Percentiles rank a stretch among this genome's conserved stretches.
These are phyloP conservation scores for Sebastes umbrosus DNA, from an alignment of 2,797 vertebrate species.

Conservation along the genomic window DNA sequence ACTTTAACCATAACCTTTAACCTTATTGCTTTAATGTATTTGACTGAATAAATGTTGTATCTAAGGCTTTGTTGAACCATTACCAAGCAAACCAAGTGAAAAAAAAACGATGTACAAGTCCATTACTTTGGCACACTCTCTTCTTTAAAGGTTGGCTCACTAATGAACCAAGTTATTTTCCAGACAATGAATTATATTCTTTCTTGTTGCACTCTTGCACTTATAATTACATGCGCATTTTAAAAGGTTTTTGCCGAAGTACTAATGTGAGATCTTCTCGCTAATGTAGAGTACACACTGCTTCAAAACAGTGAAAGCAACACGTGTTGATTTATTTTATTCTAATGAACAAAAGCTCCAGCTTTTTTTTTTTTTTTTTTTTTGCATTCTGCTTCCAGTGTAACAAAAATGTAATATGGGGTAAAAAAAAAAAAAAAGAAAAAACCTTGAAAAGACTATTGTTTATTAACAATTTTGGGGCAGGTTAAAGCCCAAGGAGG, in stretches of 20 bases:
- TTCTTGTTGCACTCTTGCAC: neutral
- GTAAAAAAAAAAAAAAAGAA: neutral
- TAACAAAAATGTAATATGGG: neutral
- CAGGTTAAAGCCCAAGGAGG: neutral
- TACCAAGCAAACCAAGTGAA: neutral
- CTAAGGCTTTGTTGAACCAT: conserved; percentile 14
- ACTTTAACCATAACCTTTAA: conserved; percentile 6
- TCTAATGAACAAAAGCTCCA: neutral
- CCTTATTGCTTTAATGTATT: conserved; percentile 20
- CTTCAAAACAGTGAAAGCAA: neutral
- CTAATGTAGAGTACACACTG: neutral
- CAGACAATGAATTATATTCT: neutral
- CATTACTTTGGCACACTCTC: neutral
- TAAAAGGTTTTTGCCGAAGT: neutral
- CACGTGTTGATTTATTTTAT: neutral
- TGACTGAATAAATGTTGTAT: conserved; percentile 13
- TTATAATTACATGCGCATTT: conserved; percentile 14
- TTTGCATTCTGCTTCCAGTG: neutral
- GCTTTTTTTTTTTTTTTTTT: neutral
- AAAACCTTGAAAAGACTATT: neutral
- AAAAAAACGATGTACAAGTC: neutral
- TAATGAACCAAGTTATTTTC: conserved; percentile 12
- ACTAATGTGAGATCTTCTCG: neutral
- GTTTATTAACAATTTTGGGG: conserved; percentile 9
- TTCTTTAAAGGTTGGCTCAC: neutral